Base-by-base conservation (phyloP, 2,888 invertebrate species). In the Ernsta delagoae region DNA sequence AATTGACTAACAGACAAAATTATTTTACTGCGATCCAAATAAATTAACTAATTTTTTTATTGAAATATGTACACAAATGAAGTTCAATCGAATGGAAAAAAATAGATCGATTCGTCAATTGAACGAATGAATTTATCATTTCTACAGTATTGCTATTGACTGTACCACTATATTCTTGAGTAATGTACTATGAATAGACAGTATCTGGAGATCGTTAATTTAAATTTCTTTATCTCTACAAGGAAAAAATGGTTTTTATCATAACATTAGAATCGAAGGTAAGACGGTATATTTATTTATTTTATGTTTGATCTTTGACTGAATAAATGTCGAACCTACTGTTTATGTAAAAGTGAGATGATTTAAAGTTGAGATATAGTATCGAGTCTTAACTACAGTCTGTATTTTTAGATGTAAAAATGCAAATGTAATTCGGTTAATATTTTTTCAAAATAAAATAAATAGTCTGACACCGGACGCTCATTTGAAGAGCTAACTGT, bases 21-120 rank as follows among this genome's bases (percentile, higher is more conserved):
- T 31, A 31, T 31, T 31, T 31, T 43, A 43, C 2, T 43, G 4
- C 9, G 8, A 43, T 9, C 9, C 9, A 43, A 16, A 16, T 16
- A 16, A 16, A 16, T 0, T 16, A 43, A 0, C 9, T 43, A 3
- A 9, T 43, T 43, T 9, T 43, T 43, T 43, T 9, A 43, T 9
- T 43, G 43, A 43, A 43, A 39, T 4, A 43, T 5, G 81, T 85
- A 81, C 80, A 39, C 5, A 31, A 31, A 39, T 65, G 78, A 77
- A 79, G 78, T 77, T 78, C 80, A 79, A 79, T 80, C 77, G 76
- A 75, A 79, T 70, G 78, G 74, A 80, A 82, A 77, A 80, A 80
- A 83, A 78, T 78, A 79, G 80, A 73, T 72, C 80, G 81, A 80
- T 81, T 80, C 31, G 62, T 43, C 61, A 61, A 68, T 68, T 68